Conservation (phyloP, 2,797 vertebrate genomes). For the Argya squamiceps region DNA sequence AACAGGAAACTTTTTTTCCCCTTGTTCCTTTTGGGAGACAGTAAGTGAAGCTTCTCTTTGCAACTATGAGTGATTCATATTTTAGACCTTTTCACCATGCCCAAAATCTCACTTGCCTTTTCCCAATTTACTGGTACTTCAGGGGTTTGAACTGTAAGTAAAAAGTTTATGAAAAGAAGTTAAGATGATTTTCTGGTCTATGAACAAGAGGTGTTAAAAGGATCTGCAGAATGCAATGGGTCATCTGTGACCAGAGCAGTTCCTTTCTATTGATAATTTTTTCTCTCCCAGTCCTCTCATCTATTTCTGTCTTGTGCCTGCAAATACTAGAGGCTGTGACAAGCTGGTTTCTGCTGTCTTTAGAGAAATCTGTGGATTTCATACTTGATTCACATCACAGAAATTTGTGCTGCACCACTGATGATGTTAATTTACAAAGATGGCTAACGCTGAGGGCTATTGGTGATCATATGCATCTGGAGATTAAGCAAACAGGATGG, state of each 20-base stretch:
- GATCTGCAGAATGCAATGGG: not conserved
- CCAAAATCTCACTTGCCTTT: not conserved
- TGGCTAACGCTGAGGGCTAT: not conserved
- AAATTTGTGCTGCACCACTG: not conserved
- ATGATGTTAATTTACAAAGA: not conserved
- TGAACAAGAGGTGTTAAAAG: not conserved
- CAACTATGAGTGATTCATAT: not conserved
- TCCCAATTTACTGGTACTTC: not conserved
- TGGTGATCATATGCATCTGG: not conserved
- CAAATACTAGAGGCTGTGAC: not conserved
- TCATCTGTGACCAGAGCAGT: not conserved
- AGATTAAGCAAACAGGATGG: not conserved
- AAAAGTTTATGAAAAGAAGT: not conserved
- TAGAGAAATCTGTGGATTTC: not conserved
- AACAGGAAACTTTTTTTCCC: not conserved
- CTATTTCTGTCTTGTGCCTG: not conserved
- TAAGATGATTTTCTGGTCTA: not conserved
- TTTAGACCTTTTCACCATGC: not conserved
- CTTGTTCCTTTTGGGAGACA: not conserved
- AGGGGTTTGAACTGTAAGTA: not conserved
- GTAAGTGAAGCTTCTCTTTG: not conserved
- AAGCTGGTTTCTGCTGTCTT: not conserved
- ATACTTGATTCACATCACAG: not conserved
- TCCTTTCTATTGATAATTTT: not conserved
- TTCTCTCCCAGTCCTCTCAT: not conserved